Base-by-base conservation (phyloP, 2,113 vertebrate genomes). In the Neolamprologus cancellatus region DNA sequence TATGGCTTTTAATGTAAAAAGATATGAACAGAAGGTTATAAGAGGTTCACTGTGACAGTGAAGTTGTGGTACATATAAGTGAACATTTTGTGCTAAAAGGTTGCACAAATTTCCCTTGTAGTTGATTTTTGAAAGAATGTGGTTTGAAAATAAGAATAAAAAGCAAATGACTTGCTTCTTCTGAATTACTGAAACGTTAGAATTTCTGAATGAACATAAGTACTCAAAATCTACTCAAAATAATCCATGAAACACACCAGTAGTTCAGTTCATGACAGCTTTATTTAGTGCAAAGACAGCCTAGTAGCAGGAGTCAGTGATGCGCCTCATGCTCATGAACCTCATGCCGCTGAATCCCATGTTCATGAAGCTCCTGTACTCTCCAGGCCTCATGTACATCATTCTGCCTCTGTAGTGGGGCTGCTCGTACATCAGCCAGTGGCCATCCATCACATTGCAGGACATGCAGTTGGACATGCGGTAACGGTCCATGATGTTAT, bases 391-490 rank as follows among this genome's bases (percentile, higher is more conserved):
- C 89, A 92, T 61, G 93, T 95, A 95, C 91, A 94, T 93, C 94
- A 95, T 95, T 84, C 91, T 92, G 92, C 94, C 94, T 81, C 93
- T 94, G 92, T 86, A 96, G 55, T 94, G 81, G 84, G 95, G 83
- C 90, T 95, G 94, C 86, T 96, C 96, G 69, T 95, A 96, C 91
- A 96, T 93, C 84, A 95, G 93, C 96, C 96, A 96, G 92, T 96
- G 95, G 57, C 96, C 96, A 1, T 96, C 95, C 94, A 96, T 96
- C 89, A 96, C 96, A 69, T 96, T 93, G 93, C 95, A 96, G 91
- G 96, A 96, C 93, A 95, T 93, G 88, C 95, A 96, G 89, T 96
- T 95, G 83, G 88, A 89, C 95, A 96, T 93, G 83, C 88, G 92
- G 93, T 88, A 96, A 23, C 94, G 94, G 15, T 95, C 95, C 94